phyloP scores from a whole-genome alignment of 2,888 invertebrate species.

The Melikaiella ostensackeni region DNA sequence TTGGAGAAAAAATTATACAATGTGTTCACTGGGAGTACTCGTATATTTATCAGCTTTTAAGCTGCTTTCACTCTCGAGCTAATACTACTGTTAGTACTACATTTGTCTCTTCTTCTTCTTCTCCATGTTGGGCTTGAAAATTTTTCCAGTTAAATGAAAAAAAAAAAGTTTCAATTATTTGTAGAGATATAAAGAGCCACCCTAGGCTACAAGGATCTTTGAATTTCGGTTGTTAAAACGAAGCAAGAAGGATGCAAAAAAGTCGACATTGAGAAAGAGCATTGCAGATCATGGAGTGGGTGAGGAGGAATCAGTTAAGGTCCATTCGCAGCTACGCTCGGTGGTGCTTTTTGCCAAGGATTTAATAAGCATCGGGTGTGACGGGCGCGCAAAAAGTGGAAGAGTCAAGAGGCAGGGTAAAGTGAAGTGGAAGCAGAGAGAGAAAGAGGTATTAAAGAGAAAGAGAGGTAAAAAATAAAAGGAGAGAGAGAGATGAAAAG shows the following conservation, averaged over 20 bases:
- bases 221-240: neutral
- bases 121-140: too few species aligned
- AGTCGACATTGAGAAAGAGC: constrained; percentile 10
- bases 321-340: constrained; percentile 33
- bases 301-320: constrained; percentile 36
- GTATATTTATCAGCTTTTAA: too few species aligned
- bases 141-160: too few species aligned
- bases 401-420: constrained; percentile 29
- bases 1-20: neutral
- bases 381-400: constrained; percentile 47
- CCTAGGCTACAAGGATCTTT: neutral
- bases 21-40: neutral
- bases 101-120: too few species aligned
- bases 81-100: too few species aligned
- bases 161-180: neutral
- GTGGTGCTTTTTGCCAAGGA: constrained; percentile 44
- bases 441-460: constrained; percentile 24
- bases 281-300: constrained; percentile 16
- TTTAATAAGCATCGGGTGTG: constrained; percentile 65
- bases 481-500: constrained; percentile 17
- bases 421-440: constrained; percentile 37
- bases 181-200: neutral
- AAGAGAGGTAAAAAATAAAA: neutral
- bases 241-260: neutral
- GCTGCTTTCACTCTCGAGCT: too few species aligned